Evolutionary conservation across 2,797 vertebrate species (phyloP).

Genomic region (Xenops minutus): DNA sequence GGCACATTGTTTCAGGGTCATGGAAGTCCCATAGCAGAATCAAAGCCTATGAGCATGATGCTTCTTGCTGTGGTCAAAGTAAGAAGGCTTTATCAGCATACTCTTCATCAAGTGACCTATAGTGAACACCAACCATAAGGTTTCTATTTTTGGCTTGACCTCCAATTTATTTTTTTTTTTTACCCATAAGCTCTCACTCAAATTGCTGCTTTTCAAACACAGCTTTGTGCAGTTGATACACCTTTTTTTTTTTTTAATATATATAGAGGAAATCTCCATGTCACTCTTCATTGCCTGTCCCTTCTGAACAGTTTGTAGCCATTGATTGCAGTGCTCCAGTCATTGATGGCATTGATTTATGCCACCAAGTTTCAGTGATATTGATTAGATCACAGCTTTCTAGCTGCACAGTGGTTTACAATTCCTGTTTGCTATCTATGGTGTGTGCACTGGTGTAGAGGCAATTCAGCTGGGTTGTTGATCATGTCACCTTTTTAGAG

Average conservation of each 20-base stretch:
- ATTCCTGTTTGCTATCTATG: background rate
- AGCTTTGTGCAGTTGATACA: background rate
- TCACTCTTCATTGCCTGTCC: background rate
- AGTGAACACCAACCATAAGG: background rate
- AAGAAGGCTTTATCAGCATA: background rate
- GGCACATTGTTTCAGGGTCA: background rate
- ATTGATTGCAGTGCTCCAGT: background rate
- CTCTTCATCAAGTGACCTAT: background rate
- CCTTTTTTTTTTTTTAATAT: background rate
- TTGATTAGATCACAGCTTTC: background rate
- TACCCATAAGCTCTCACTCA: background rate
- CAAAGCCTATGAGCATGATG: background rate
- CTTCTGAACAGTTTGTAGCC: background rate
- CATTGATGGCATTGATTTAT: background rate
- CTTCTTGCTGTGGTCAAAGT: background rate
- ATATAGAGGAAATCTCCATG: fast-evolving
- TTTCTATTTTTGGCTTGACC: background rate
- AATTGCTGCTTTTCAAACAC: fast-evolving
- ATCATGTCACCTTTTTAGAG: background rate
- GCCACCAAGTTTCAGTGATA: background rate
- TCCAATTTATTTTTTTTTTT: background rate
- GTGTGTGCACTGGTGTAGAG: background rate
- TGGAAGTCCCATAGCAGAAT: background rate
- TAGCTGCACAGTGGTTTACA: background rate
- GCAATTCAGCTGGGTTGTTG: background rate